Conservation (phyloP, 1,140 invertebrate genomes). For the Triops cancriformis region DNA sequence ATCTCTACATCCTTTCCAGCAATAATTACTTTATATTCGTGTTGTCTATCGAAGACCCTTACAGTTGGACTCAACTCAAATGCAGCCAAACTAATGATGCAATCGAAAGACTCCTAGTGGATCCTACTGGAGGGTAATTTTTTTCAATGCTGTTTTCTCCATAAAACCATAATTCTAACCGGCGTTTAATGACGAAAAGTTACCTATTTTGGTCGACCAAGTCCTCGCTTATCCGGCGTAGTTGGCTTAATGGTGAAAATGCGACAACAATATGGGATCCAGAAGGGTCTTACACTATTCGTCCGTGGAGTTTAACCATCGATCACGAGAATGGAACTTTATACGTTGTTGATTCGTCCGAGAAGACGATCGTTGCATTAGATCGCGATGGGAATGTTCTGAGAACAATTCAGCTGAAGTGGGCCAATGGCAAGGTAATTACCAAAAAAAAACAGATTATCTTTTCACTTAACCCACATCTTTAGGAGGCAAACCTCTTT, state of each 20-base stretch:
- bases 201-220: not conserved
- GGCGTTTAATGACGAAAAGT: not conserved
- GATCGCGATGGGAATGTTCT: not conserved
- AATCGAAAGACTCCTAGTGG: not conserved
- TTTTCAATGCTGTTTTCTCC: not conserved
- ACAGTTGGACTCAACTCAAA: not conserved
- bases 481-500: not conserved
- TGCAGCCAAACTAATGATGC: not conserved
- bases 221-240: not conserved
- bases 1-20: not conserved
- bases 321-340: not conserved
- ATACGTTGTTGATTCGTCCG: not conserved
- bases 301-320: not conserved
- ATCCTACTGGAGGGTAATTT: not conserved
- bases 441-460: not conserved
- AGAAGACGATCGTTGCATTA: not conserved
- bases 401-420: not conserved
- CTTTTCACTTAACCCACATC: not conserved
- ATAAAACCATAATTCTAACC: not conserved
- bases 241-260: not conserved
- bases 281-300: not conserved
- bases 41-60: not conserved
- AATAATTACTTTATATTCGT: not conserved
- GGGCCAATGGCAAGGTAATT: not conserved
- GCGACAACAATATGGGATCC: not conserved